These are phyloP conservation scores for Botia almorhae DNA, from an alignment of 2,797 vertebrate species.

Conservation along the genomic window DNA sequence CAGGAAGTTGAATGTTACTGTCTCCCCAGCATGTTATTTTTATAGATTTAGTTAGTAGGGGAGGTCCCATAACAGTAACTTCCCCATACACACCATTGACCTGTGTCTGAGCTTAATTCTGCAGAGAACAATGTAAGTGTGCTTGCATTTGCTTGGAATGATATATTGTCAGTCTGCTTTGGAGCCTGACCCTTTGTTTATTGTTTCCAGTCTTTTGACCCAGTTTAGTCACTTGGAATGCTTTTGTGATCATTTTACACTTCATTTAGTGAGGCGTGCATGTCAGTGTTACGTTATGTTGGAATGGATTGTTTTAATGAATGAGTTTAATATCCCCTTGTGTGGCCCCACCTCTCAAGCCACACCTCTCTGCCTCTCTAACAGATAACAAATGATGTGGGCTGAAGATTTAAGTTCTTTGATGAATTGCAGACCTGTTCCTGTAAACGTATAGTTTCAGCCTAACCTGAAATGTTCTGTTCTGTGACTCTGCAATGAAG, in stretches of 20 bases:
- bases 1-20: background rate
- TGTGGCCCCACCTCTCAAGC: background rate
- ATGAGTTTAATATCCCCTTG: conserved; percentile 16
- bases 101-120: too few relatives aligned
- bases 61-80: background rate
- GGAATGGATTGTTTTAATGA: background rate
- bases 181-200: conserved; percentile 23
- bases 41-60: background rate
- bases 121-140: conserved; percentile 6
- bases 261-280: conserved; percentile 14
- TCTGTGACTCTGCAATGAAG: background rate
- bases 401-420: background rate
- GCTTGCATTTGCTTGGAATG: conserved; percentile 21
- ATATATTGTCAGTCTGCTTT: background rate
- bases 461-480: background rate
- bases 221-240: background rate
- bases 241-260: conserved; percentile 21
- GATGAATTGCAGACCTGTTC: background rate
- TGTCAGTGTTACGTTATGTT: background rate
- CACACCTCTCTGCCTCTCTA: background rate
- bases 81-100: too few relatives aligned
- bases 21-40: background rate
- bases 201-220: conserved; percentile 33
- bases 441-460: too few relatives aligned
- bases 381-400: background rate